Base-by-base conservation (phyloP, 2,113 vertebrate species). In the Genyomyrus donnyi region DNA sequence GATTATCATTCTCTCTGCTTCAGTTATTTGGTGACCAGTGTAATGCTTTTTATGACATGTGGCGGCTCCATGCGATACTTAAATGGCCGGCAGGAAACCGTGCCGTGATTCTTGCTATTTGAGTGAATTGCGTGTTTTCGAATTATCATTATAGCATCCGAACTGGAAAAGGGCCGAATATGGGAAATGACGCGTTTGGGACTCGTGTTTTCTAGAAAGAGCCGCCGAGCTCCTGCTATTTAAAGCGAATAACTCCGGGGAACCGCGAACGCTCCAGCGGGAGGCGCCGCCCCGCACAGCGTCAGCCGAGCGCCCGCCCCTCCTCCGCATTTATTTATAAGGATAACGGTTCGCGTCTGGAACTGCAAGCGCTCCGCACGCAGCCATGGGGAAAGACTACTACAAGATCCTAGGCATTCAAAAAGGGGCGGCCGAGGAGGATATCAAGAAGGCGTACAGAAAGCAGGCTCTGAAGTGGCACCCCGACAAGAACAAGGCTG, bases 381-480 rank as follows among this genome's bases (percentile, higher is more conserved):
- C 24, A 21, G 58, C 27, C 13, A 99, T 99, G 98, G 98, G 98
- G 1, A 99, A 99, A 94, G 98, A 99, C 96, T 99, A 99, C 93
- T 99, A 99, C 93, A 97, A 95, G 94, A 98, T 97, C 91, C 92
- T 99, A 94, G 98, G 98, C 88, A 98, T 99, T 93, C 96, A 97
- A 90, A 99, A 97, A 94, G 98, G 98, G 92, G 97, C 98, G 89
- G 96, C 97, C n/a, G 98, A 99, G 0, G 98, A 99, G 89, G 98
- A 99, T 90, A 96, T 99, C 88, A 99, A 99, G 94, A 99, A 99
- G 93, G 98, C 98, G 89, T 99, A 99, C 95, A 96, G 96, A 95
- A 99, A 99, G 89, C 98, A 99, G 92, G 98, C 98, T 0, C 96
- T 99, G 92, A 98, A 97, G 96, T 99, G 98, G 97, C 98, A 99